Conservation (phyloP, 2,888 invertebrate species). For the Drosophila imparisetae region DNA sequence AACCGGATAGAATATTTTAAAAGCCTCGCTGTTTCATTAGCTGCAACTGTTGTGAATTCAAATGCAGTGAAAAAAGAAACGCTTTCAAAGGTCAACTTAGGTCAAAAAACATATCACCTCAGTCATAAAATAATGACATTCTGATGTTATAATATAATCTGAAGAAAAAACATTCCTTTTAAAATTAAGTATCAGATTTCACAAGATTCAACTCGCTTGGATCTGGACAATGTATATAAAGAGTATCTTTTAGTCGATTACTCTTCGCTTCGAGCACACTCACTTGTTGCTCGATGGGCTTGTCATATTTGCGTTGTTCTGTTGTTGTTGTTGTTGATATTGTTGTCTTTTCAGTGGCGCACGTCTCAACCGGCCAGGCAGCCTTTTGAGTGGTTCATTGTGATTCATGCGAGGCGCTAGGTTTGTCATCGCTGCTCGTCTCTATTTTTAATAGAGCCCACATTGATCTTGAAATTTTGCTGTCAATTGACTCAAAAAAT, state of each 20-base stretch:
- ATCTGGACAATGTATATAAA: neutral
- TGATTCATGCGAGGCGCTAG: constrained; percentile 61
- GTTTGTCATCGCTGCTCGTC: constrained; percentile 31
- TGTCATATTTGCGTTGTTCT: constrained; percentile 25
- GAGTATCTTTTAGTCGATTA: constrained; percentile 2
- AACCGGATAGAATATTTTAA: neutral
- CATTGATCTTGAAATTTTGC: constrained; percentile 75
- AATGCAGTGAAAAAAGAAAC: neutral
- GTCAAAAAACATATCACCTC: fast-evolving
- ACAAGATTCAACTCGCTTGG: neutral
- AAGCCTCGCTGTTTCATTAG: neutral
- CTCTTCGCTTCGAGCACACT: neutral
- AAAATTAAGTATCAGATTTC: neutral
- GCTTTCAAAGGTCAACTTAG: neutral
- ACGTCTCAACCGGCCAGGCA: constrained; percentile 26
- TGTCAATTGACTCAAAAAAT: constrained; percentile 58
- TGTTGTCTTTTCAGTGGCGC: constrained; percentile 19
- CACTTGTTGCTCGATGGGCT: constrained; percentile 34
- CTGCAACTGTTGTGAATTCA: neutral
- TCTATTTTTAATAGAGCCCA: constrained; percentile 55
- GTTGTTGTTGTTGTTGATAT: constrained; percentile 12
- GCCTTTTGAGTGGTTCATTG: constrained; percentile 57
- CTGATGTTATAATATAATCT: neutral
- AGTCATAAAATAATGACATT: neutral
- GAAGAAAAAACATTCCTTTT: neutral